Evolutionary conservation across 2,888 invertebrate genomes (phyloP).

Genomic region (Drosophila percnosoma): DNA sequence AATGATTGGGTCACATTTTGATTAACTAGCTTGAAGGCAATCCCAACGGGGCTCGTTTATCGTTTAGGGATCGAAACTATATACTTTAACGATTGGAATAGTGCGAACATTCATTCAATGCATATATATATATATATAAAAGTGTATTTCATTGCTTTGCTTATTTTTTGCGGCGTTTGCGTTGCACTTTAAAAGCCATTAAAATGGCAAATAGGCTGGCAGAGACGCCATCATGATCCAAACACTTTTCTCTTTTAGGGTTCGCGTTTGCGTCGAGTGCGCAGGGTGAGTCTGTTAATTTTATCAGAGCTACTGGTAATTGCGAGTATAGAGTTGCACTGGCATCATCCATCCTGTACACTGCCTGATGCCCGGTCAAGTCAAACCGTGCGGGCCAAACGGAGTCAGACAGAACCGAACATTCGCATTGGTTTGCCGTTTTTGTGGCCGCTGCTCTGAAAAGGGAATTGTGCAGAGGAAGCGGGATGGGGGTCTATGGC

Average conservation of each 20-base stretch:
- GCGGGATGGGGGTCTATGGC: background rate
- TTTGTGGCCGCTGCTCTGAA: conserved; percentile 43
- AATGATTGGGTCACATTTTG: conserved; percentile 9
- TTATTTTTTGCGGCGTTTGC: conserved; percentile 6
- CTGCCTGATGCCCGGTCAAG: conserved; percentile 21
- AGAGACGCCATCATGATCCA: conserved; percentile 11
- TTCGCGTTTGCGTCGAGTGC: conserved; percentile 3
- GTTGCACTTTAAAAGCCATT: conserved; percentile 76
- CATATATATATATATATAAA: background rate
- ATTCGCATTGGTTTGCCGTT: conserved; percentile 33
- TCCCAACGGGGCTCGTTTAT: background rate
- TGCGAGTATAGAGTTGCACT: conserved; percentile 67
- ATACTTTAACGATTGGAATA: background rate
- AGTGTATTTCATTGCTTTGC: background rate
- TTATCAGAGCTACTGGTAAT: conserved; percentile 79
- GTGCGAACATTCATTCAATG: background rate
- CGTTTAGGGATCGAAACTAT: background rate
- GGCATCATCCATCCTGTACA: conserved; percentile 1
- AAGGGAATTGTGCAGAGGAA: conserved; percentile 2
- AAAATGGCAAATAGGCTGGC: conserved; percentile 69
- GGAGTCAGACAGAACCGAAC: conserved; percentile 39
- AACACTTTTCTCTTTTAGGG: background rate
- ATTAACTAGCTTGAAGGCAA: background rate
- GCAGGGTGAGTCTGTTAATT: conserved; percentile 67
- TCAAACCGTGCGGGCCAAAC: conserved; percentile 33